Conservation (phyloP, 2,113 vertebrate genomes). For the Mola mola region DNA sequence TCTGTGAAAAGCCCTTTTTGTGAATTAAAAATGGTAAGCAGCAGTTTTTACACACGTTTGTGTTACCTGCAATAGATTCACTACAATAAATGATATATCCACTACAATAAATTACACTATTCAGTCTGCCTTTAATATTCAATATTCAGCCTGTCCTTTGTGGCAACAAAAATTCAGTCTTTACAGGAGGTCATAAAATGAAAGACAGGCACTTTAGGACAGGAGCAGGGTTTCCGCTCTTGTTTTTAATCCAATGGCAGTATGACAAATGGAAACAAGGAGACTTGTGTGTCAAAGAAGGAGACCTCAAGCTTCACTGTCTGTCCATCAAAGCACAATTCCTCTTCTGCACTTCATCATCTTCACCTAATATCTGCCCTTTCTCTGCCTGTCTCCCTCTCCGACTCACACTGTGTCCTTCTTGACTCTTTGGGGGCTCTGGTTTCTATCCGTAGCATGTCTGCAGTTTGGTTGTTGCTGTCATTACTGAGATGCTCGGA, state of each 20-base stretch:
- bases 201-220: constrained; percentile 43
- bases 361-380: constrained; percentile 28
- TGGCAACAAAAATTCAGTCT: no score
- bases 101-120: background rate
- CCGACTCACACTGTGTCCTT: constrained; percentile 15
- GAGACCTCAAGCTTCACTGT: constrained; percentile 37
- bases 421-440: constrained; percentile 2
- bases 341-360: constrained; percentile 42
- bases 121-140: no score
- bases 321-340: constrained; percentile 49
- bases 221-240: constrained; percentile 2
- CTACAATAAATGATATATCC: constrained; percentile 10
- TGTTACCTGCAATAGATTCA: constrained; percentile 9
- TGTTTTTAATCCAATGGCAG: constrained; percentile 52
- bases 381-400: constrained; percentile 21
- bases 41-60: constrained; percentile 8
- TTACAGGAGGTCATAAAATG: constrained; percentile 28
- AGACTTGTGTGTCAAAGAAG: constrained; percentile 34
- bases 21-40: background rate
- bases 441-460: no score
- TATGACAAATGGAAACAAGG: constrained; percentile 19
- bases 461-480: constrained; percentile 2
- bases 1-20: constrained; percentile 7
- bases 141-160: no score
- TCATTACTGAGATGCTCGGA: constrained; percentile 18